phyloP scores from a whole-genome alignment of 2,888 invertebrate genomes.

The Ceramica pisi region DNA sequence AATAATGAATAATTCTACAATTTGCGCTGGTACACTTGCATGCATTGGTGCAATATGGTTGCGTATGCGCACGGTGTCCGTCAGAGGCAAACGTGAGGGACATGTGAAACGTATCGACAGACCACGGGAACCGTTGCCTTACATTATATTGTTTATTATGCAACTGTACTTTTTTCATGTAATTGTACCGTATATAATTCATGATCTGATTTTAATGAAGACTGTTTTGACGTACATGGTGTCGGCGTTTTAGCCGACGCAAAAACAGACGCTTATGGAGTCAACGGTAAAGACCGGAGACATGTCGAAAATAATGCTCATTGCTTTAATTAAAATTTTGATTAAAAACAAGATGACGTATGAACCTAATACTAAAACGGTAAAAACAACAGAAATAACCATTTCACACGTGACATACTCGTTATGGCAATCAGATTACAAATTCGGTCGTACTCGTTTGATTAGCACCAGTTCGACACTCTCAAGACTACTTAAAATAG shows the following conservation, averaged over 20 bases:
- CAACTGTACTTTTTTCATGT: conserved; percentile 75
- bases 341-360: not conserved
- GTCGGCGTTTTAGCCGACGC: not conserved
- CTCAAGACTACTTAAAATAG: conserved; percentile 66
- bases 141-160: conserved; percentile 68
- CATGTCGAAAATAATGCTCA: not conserved
- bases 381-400: conserved; percentile 54
- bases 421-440: conserved; percentile 64
- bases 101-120: conserved; percentile 70
- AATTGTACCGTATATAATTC: conserved; percentile 52
- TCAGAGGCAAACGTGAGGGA: conserved; percentile 72
- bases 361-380: conserved; percentile 26
- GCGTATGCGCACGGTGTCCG: conserved; percentile 73
- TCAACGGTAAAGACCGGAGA: conserved; percentile 10
- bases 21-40: conserved; percentile 76
- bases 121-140: conserved; percentile 71
- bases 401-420: conserved; percentile 59
- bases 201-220: conserved; percentile 58
- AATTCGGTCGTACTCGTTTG: conserved; percentile 63
- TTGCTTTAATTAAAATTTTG: not conserved
- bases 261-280: conserved; percentile 10
- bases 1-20: conserved; percentile 80
- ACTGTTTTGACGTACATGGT: conserved; percentile 21
- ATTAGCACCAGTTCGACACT: conserved; percentile 62
- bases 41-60: conserved; percentile 73